Base-by-base conservation (phyloP, 2,797 vertebrate genomes). In the Botia kubotai region DNA sequence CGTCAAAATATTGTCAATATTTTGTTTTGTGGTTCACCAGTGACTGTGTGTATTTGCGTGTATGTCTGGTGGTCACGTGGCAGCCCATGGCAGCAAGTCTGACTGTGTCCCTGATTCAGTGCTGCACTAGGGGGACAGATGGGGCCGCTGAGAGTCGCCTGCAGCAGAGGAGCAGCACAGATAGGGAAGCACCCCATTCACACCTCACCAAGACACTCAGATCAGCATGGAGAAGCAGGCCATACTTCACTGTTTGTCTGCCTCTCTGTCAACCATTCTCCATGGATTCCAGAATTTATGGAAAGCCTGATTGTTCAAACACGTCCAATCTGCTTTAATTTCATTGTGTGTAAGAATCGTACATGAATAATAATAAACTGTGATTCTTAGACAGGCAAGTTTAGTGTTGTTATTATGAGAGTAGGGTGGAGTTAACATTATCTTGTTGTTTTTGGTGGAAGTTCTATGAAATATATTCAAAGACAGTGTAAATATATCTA, bases 141-240 rank as follows among this genome's bases (percentile, higher is more conserved):
- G 93, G 93, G 89, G 90, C 90, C 83, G 90, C 90, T 93, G 93
- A 90, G 92, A 94, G 89, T 87, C 86, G 87, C 86, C 84, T 80
- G 83, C 83, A 87, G 87, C 89, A 86, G 86, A 72, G 67, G 82
- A 74, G 80, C 69, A 84, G 85, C 83, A 82, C 85, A 89, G 89
- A 88, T 82, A 83, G 84, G 88, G 79, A 78, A 85, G 83, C 79
- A 76, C 79, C 86, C 85, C 83, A 80, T 83, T 89, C 83, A 75
- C 86, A 84, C 85, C 82, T 86, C 39, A 48, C 77, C 75, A 65
- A 67, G 65, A 60, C 63, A 53, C 66, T 33, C 72, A 79, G 79
- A 77, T 85, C 75, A 76, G 80, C 77, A 74, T 69, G 79, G 77
- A 57, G 82, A 84, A 78, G 71, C 75, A 80, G 75, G 81, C 83